Evolutionary conservation across 2,113 vertebrate genomes (phyloP).

Genomic region (Phylloscopus trochiloides): DNA sequence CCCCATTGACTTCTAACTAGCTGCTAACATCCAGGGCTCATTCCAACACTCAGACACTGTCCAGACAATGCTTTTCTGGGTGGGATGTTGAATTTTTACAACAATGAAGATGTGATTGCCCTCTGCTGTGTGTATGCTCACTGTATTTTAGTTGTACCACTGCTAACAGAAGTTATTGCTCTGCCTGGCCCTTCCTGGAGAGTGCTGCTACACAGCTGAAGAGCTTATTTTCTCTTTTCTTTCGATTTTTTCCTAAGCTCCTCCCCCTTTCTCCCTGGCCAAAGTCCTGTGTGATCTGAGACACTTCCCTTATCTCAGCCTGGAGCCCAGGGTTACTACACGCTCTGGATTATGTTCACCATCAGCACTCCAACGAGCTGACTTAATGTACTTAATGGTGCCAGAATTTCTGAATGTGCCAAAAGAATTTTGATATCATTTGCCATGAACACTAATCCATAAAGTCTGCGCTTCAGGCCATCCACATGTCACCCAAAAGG

Average conservation of each 20-base stretch:
- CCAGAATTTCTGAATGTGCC: not conserved
- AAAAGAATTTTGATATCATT: not conserved
- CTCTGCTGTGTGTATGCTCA: not conserved
- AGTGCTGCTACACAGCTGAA: not conserved
- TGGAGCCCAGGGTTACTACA: not conserved
- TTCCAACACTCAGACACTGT: not conserved
- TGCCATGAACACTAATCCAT: not conserved
- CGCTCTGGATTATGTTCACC: accelerated
- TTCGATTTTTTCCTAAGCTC: not conserved
- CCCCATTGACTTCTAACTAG: slow-evolving; percentile 32
- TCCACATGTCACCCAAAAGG: not conserved
- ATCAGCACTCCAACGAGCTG: not conserved
- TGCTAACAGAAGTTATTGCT: not conserved
- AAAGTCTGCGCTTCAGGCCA: not conserved
- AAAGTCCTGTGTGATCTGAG: not conserved
- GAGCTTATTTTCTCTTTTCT: not conserved
- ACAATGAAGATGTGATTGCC: not conserved
- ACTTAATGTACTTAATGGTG: not conserved
- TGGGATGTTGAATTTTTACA: not conserved
- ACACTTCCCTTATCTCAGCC: not conserved
- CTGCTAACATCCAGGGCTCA: not conserved
- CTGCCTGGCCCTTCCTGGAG: not conserved
- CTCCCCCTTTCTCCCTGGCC: not conserved
- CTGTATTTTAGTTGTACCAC: not conserved
- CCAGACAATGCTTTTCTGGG: not conserved